Base-by-base conservation (phyloP, 2,888 invertebrate genomes). In the Pteria penguin region DNA sequence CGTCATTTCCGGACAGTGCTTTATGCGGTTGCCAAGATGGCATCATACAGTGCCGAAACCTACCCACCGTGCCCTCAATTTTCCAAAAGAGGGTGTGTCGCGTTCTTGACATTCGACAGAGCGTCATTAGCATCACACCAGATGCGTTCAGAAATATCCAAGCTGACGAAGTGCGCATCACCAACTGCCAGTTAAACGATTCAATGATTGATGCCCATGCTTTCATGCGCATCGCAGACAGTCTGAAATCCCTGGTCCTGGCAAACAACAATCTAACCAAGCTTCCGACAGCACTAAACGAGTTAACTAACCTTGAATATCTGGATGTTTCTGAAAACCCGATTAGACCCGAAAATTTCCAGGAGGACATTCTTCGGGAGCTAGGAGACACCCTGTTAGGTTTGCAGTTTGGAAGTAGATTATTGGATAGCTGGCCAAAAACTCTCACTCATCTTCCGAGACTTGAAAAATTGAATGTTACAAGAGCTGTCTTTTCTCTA, bases 251-350 rank as follows among this genome's bases (percentile, higher is more conserved):
- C 3, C 66, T 84, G 22, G 57, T 62, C 24, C 65, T 84, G 8
- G 55, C 58, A 22, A 75, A 83, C 33, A 83, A 83, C 33, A 60
- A 61, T 4, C 57, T 84, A 14, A 79, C 78, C 0, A 65, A 61
- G 31, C 55, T 84, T 0, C 83, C 84, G 0, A 52, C 24, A 26
- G 76, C 82, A 0, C 66, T 84, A 8, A 73, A 74, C 8, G 74
- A 78, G 26, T 55, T 84, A 0, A 45, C 36, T 14, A 68, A 75
- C 5, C 67, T 84, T 1, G 27, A 32, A 18, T 60, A 22, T 0
- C 67, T 84, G 2, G 74, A 81, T 36, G 79, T 84, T 3, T 70
- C 81, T 4, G 69, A 73, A 18, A 84, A 84, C 60, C 79, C 76
- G 0, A 82, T 84, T 8, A 55, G 72, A 36, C 31, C 75, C 8